Conservation (phyloP, 2,113 vertebrate genomes). For the human region GRCh38 chr14:65203501-65204000, state of each 20-base stretch:
- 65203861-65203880: not conserved
- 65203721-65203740: not conserved
- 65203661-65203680: not conserved
- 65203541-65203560: not conserved
- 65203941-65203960: no score
- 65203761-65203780: not conserved
- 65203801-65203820: not conserved
- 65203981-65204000: no score
- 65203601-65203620: not conserved
- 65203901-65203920: no score
- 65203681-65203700: not conserved
- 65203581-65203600: not conserved
- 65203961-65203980: no score
- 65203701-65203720: not conserved
- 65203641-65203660: not conserved
- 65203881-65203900: not conserved
- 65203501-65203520: not conserved
- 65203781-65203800: not conserved
- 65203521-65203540: not conserved
- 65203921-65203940: no score
- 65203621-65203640: rapidly evolving
- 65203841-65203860: not conserved
- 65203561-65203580: not conserved
- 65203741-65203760: not conserved
- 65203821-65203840: not conserved